Evolutionary conservation across 2,113 vertebrate species (phyloP).

Genomic region (Isichthys henryi): DNA sequence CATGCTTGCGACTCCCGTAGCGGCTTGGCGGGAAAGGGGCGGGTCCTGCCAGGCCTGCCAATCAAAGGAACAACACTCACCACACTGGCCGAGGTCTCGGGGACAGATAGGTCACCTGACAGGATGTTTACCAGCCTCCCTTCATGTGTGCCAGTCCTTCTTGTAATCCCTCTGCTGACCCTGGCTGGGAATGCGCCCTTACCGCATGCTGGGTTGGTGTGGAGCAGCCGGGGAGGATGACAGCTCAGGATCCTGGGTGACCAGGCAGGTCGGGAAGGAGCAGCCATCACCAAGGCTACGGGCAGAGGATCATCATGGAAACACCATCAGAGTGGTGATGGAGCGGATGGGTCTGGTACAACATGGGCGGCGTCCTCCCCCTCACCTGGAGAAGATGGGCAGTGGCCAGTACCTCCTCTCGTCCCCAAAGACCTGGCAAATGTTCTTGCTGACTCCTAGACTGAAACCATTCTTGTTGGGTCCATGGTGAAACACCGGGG

Average conservation of each 20-base stretch:
- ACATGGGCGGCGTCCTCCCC: neutral
- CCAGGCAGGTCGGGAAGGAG: slow-evolving; percentile 82
- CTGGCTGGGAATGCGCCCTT: slow-evolving; percentile 7
- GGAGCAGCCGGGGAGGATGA: slow-evolving; percentile 56
- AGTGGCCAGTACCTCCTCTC: slow-evolving; percentile 87
- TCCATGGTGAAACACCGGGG: slow-evolving; percentile 84
- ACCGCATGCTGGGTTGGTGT: slow-evolving; percentile 78
- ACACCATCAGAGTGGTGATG: neutral
- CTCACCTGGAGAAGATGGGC: slow-evolving; percentile 86
- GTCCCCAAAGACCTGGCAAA: slow-evolving; percentile 87
- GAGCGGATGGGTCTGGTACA: neutral
- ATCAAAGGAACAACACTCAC: slow-evolving; percentile 9
- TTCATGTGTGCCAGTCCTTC: neutral
- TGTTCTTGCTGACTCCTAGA: slow-evolving; percentile 83
- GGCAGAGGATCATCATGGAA: slow-evolving; percentile 19
- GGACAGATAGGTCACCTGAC: neutral
- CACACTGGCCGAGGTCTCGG: neutral
- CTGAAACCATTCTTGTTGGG: slow-evolving; percentile 92
- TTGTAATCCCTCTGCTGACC: neutral
- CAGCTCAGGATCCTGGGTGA: slow-evolving; percentile 78
- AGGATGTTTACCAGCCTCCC: neutral
- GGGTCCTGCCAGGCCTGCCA: slow-evolving; percentile 60
- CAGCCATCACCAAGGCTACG: slow-evolving; percentile 85
- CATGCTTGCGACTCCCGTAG: slow-evolving; percentile 84
- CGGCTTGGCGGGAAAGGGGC: slow-evolving; percentile 61